phyloP scores from a whole-genome alignment of 1,140 invertebrate species.

The Orius insidiosus region DNA sequence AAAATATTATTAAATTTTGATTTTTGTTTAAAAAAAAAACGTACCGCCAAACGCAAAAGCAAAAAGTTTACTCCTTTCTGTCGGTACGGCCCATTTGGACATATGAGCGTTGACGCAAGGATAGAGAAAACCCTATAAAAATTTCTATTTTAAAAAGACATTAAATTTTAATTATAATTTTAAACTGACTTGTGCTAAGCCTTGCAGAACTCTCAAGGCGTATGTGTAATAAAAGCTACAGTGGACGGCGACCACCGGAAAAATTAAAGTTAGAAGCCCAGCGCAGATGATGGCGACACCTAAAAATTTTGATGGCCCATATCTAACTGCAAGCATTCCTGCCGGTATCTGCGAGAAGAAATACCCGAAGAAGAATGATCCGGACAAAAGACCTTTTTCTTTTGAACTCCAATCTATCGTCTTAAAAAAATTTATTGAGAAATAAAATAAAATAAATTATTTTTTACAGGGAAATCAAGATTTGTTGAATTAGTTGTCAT shows the following conservation, averaged over 20 bases:
- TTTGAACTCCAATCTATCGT: constrained; percentile 62
- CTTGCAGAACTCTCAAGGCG: constrained; percentile 58
- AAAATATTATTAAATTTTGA: neutral
- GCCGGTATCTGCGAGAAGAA: constrained; percentile 74
- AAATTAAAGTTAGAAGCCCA: constrained; percentile 54
- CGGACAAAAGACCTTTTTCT: constrained; percentile 62
- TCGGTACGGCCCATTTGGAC: constrained; percentile 19
- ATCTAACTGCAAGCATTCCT: constrained; percentile 50
- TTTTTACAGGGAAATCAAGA: constrained; percentile 34
- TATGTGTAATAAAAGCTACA: constrained; percentile 54
- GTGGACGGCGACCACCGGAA: constrained; percentile 55
- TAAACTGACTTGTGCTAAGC: constrained; percentile 54
- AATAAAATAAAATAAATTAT: constrained; percentile 9
- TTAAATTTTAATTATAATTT: neutral
- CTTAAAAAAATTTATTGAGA: constrained; percentile 29
- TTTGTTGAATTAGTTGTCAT: constrained; percentile 64
- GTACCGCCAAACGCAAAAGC: constrained; percentile 17
- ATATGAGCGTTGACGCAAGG: constrained; percentile 17
- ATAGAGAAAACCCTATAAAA: constrained; percentile 17
- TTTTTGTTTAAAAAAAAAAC: constrained; percentile 1
- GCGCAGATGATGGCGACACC: neutral
- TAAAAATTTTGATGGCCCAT: neutral
- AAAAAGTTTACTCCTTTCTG: constrained; percentile 16
- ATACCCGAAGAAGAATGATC: constrained; percentile 75
- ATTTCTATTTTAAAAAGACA: constrained; percentile 2